Conservation (phyloP, 1,140 invertebrate species). For the Bombus ignitus region DNA sequence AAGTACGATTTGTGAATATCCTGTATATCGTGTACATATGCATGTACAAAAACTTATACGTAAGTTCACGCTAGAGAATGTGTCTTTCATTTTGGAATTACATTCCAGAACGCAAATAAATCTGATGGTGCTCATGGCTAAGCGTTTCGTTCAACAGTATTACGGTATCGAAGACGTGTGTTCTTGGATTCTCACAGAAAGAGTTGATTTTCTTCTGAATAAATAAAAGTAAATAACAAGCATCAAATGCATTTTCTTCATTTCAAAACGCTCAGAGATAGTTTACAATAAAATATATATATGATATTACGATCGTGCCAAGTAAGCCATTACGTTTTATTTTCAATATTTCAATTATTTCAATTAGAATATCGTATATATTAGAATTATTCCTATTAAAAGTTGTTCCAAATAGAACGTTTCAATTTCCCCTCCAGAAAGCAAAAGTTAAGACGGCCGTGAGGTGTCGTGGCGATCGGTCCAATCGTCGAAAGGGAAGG, state of each 20-base stretch:
- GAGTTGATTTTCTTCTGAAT: conserved; percentile 4
- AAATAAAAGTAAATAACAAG: conserved; percentile 12
- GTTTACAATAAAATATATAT: not conserved
- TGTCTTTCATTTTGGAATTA: conserved; percentile 42
- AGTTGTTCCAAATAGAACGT: not conserved
- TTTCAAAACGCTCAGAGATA: not conserved
- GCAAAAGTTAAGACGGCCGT: not conserved
- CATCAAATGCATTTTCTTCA: not conserved
- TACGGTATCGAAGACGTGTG: conserved; percentile 23
- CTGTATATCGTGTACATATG: not conserved
- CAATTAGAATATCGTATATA: no score
- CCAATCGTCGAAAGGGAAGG: not conserved
- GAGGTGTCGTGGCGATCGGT: not conserved
- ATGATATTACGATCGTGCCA: no score
- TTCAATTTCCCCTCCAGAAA: not conserved
- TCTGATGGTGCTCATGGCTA: conserved; percentile 30
- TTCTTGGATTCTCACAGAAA: conserved; percentile 11
- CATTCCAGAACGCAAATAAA: conserved; percentile 48
- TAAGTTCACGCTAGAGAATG: conserved; percentile 1
- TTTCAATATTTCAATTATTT: no score
- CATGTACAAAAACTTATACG: not conserved
- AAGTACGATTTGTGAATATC: not conserved
- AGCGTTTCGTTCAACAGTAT: conserved; percentile 52
- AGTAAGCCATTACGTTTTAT: no score
- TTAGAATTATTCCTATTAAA: no score